phyloP scores from a whole-genome alignment of 2,888 invertebrate genomes.

The Drosophila sordidapex region DNA sequence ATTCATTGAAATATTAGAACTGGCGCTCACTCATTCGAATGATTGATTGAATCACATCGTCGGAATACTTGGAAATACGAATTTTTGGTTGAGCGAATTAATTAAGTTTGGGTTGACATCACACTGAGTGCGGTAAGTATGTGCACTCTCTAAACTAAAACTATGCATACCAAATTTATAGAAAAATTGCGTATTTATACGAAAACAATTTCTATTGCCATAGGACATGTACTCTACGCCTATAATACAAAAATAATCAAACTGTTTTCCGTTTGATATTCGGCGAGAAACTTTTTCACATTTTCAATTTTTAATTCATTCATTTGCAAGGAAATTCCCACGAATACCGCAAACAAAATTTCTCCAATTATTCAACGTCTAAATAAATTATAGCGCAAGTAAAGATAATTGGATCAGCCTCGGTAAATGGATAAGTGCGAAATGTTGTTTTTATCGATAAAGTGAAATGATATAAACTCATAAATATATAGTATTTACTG shows the following conservation, averaged over 20 bases:
- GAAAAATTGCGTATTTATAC: not conserved
- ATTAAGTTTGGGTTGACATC: constrained; percentile 38
- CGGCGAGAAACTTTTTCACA: not conserved
- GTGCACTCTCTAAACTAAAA: not conserved
- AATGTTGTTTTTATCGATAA: not conserved
- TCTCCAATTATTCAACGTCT: constrained; percentile 29
- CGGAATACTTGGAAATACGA: constrained; percentile 25
- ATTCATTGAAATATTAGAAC: not conserved
- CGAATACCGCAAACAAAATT: not conserved
- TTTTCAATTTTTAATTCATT: not conserved
- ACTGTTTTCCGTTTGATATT: not conserved
- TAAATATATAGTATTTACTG: constrained; percentile 3
- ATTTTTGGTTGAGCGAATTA: constrained; percentile 38
- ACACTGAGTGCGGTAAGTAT: not conserved
- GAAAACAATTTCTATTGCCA: not conserved
- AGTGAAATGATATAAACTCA: not conserved
- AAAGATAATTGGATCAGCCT: constrained; percentile 32
- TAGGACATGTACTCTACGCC: not conserved
- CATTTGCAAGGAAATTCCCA: not conserved
- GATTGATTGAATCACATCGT: constrained; percentile 1
- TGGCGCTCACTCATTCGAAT: not conserved
- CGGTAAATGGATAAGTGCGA: constrained; percentile 1
- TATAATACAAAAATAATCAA: not conserved
- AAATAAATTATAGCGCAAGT: constrained; percentile 8
- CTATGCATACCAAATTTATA: too few relatives aligned